A percentile compares a stretch with the other conserved stretches of the same genome.
phyloP scores from a whole-genome alignment of 2,888 invertebrate species.

The Phyto melanocephala region DNA sequence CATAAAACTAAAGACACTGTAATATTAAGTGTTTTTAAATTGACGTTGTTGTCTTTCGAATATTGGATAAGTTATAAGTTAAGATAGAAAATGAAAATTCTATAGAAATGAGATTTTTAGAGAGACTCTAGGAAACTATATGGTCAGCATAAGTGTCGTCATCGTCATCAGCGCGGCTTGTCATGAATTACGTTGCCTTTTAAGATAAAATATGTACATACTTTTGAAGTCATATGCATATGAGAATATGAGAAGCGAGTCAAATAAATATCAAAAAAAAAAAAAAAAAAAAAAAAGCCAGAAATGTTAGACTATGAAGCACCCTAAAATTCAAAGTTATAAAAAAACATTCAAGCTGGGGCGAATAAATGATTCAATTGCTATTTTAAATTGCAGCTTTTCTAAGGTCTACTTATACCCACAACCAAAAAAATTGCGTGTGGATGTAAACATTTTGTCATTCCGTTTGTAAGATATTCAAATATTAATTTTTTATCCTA shows the following conservation, averaged over 20 bases:
- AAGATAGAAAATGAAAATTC: slow-evolving; percentile 22
- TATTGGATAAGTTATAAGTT: slow-evolving; percentile 24
- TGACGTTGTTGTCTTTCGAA: slow-evolving; percentile 15
- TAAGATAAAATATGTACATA: slow-evolving; percentile 41
- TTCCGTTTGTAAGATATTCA: too few species aligned
- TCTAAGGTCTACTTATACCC: too few species aligned
- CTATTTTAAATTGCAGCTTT: too few species aligned
- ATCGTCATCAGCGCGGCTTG: slow-evolving; percentile 40
- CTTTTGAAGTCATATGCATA: slow-evolving; percentile 9
- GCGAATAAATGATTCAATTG: too few species aligned
- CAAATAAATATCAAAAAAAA: neutral
- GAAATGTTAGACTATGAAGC: neutral
- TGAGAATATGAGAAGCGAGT: neutral
- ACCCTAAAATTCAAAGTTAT: neutral
- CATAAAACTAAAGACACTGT: slow-evolving; percentile 10
- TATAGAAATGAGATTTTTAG: too few species aligned
- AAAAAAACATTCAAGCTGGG: too few species aligned
- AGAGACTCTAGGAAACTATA: slow-evolving; percentile 12
- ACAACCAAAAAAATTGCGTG: too few species aligned
- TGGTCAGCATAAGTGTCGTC: slow-evolving; percentile 10
- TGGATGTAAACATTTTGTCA: too few species aligned
- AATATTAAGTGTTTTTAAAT: slow-evolving; percentile 35
- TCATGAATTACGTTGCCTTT: slow-evolving; percentile 55
- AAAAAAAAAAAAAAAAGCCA: too few species aligned
- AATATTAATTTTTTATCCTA: too few species aligned